Conservation (phyloP, 2,888 invertebrate genomes). For the Cremastinae sp. region DNA sequence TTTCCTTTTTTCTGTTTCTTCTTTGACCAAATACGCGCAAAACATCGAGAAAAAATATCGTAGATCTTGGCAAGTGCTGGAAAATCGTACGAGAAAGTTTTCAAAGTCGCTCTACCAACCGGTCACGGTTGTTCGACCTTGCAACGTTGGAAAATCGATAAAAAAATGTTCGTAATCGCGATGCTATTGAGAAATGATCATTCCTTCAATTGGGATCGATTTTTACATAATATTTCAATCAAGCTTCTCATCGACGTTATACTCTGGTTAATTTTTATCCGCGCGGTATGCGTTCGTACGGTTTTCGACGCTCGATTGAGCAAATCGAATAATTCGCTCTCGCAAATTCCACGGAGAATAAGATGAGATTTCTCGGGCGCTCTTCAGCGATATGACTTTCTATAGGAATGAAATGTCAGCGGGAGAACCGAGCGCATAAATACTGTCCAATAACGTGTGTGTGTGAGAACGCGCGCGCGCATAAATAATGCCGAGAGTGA, state of each 20-base stretch:
- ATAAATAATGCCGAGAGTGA: constrained; percentile 9
- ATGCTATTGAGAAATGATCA: too few relatives aligned
- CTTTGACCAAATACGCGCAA: constrained; percentile 26
- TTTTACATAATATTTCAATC: too few relatives aligned
- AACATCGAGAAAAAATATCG: constrained; percentile 37
- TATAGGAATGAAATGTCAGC: constrained; percentile 54
- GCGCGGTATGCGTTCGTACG: too few relatives aligned
- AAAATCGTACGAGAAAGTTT: neutral
- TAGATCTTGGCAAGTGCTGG: neutral
- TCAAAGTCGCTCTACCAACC: too few relatives aligned
- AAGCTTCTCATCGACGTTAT: too few relatives aligned
- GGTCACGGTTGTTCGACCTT: too few relatives aligned
- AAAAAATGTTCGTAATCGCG: too few relatives aligned
- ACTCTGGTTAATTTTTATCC: too few relatives aligned
- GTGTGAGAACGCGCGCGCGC: neutral
- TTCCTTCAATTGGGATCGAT: too few relatives aligned
- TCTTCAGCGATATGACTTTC: constrained; percentile 39
- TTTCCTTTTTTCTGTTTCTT: constrained; percentile 35
- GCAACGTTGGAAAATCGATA: too few relatives aligned
- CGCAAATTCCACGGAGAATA: neutral
- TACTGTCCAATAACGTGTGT: constrained; percentile 2
- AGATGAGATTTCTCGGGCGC: too few relatives aligned
- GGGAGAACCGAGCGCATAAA: constrained; percentile 20
- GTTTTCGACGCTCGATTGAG: neutral
- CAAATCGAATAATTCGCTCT: neutral